These are phyloP conservation scores for Orussus abietinus DNA, from an alignment of 1,140 invertebrate genomes.

Conservation along the genomic window DNA sequence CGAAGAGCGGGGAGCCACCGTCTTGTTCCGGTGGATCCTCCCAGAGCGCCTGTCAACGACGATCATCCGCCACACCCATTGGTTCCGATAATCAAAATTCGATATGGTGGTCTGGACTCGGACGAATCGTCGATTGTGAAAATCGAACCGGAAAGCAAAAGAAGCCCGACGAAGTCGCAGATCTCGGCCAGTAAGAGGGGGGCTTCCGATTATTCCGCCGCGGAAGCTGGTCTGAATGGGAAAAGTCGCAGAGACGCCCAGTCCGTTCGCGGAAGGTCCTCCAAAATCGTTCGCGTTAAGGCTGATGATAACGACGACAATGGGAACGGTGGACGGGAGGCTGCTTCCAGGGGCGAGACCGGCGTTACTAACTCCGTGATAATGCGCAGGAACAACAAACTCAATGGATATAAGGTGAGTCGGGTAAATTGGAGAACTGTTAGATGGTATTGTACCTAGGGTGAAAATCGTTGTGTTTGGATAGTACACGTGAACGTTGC, in stretches of 20 bases:
- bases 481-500: no score
- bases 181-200: conserved; percentile 13
- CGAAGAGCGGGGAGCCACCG: conserved; percentile 7
- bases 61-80: no score
- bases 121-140: no score
- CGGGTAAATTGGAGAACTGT: background rate
- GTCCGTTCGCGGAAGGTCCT: conserved; percentile 8
- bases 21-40: no score
- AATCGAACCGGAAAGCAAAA: no score
- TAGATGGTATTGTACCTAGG: conserved; percentile 8
- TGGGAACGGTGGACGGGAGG: conserved; percentile 1
- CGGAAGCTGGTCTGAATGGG: conserved; percentile 6
- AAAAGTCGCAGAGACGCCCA: conserved; percentile 13
- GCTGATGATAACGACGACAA: conserved; percentile 9
- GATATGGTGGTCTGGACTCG: no score
- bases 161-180: no score
- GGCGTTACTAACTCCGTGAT: conserved; percentile 11
- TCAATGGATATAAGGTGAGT: conserved; percentile 33
- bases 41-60: no score
- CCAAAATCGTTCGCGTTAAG: conserved; percentile 18
- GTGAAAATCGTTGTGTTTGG: no score
- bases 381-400: conserved; percentile 23
- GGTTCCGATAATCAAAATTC: no score
- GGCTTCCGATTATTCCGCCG: conserved; percentile 12
- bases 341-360: no score